phyloP scores from a whole-genome alignment of 2,888 invertebrate species.

The Eupsilia transversa region DNA sequence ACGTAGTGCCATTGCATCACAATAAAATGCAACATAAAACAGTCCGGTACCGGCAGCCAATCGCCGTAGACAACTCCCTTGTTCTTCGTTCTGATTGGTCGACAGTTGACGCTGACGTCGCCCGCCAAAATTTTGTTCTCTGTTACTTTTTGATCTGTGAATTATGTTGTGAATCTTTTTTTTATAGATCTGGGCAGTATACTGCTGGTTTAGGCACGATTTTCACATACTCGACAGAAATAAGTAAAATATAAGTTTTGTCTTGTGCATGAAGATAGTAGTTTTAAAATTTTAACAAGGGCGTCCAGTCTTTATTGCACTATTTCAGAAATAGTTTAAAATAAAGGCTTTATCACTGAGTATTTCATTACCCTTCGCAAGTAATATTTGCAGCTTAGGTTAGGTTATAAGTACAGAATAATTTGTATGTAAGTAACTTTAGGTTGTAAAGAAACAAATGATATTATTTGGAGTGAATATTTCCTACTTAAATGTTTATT shows the following conservation, averaged over 20 bases:
- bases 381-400: constrained; percentile 76
- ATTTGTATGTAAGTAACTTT: constrained; percentile 75
- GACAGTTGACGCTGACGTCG: constrained; percentile 72
- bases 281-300: constrained; percentile 55
- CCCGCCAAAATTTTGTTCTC: constrained; percentile 75
- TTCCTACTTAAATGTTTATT: constrained; percentile 78
- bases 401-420: constrained; percentile 84
- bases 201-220: constrained; percentile 38
- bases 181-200: constrained; percentile 51
- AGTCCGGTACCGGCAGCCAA: constrained; percentile 73
- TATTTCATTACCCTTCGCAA: constrained; percentile 70
- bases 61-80: constrained; percentile 70
- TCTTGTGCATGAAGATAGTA: constrained; percentile 34
- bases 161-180: constrained; percentile 69
- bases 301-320: constrained; percentile 84
- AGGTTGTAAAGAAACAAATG: constrained; percentile 83
- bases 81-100: constrained; percentile 78
- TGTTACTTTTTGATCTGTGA: constrained; percentile 66
- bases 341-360: constrained; percentile 80
- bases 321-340: constrained; percentile 87
- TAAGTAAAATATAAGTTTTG: not conserved
- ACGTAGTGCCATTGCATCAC: constrained; percentile 81
- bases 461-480: constrained; percentile 80
- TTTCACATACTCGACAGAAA: constrained; percentile 25
- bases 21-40: constrained; percentile 61